phyloP scores from a whole-genome alignment of 2,113 vertebrate genomes.

The Mormyrus iriodes region DNA sequence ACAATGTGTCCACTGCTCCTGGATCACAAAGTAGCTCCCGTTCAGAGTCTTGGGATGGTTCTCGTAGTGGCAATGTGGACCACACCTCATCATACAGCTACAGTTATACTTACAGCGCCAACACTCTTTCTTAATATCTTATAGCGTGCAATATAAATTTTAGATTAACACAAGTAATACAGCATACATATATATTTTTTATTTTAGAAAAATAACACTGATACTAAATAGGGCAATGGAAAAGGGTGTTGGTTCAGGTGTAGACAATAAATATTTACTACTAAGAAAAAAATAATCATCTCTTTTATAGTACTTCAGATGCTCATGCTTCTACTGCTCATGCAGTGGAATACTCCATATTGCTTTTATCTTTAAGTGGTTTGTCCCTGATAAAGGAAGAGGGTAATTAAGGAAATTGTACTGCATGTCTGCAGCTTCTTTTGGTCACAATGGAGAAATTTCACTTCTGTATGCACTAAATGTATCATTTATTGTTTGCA shows the following conservation, averaged over 20 bases:
- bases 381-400: neutral
- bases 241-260: neutral
- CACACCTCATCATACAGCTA: slow-evolving; percentile 58
- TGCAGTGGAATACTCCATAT: neutral
- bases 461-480: neutral
- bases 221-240: neutral
- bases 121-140: slow-evolving; percentile 40
- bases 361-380: neutral
- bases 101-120: slow-evolving; percentile 61
- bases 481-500: neutral
- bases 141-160: neutral
- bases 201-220: neutral
- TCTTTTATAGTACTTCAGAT: neutral
- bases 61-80: slow-evolving; percentile 83
- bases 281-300: neutral
- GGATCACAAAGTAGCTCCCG: slow-evolving; percentile 78
- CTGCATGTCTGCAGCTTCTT: neutral
- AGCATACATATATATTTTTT: slow-evolving; percentile 42
- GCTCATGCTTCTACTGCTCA: neutral
- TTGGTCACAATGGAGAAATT: neutral
- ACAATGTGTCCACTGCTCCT: slow-evolving; percentile 77
- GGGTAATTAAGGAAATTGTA: neutral
- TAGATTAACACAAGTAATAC: neutral
- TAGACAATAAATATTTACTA: slow-evolving; percentile 1
- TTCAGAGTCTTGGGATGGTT: slow-evolving; percentile 66